Base-by-base conservation (phyloP, 2,888 invertebrate genomes). In the Agrotis exclamationis region DNA sequence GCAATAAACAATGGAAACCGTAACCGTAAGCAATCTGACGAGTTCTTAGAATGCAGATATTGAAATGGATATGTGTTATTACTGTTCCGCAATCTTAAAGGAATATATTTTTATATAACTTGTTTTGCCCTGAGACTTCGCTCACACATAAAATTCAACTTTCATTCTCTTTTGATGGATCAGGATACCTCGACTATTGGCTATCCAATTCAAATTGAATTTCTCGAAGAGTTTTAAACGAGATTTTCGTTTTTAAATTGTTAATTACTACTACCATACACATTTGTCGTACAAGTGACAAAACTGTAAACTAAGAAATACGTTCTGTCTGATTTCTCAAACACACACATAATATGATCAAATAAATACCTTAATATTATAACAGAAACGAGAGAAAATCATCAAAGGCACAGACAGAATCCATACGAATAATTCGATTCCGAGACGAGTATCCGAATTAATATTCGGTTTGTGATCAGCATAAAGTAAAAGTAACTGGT, bases 381-480 rank as follows among this genome's bases (percentile, higher is more conserved):
- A 22, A 47, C 18, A n/a, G 14, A 22, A 28, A 48, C 3, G 48
- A 28, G n/a, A 74, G 11, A 47, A n/a, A 44, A 51, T 18, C 24
- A 24, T 28, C 18, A 51, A 54, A 64, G 24, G 45, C 48, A 11
- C 0, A 48, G 44, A 59, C 44, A 13, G 11, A 48, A 58, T 33
- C 39, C 63, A 60, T 57, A 71, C 11, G 13, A 24, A 22, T 22
- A 74, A 68, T 63, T 51, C 59, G n/a, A 39, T 24, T 16, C 45
- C 14, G 13, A 45, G 60, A 64, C 24, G 53, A 70, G 20, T 16
- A 45, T n/a, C 33, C 0, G 14, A 69, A 78, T 78, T 64, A 79
- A 65, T 78, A 78, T 76, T 80, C 77, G 51, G 7, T 2, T 4
- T 33, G 22, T 64, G 64, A 64, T 80, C 77, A 78, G 70, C 76